Base-by-base conservation (phyloP, 2,888 invertebrate species). In the Tholera decimalis region DNA sequence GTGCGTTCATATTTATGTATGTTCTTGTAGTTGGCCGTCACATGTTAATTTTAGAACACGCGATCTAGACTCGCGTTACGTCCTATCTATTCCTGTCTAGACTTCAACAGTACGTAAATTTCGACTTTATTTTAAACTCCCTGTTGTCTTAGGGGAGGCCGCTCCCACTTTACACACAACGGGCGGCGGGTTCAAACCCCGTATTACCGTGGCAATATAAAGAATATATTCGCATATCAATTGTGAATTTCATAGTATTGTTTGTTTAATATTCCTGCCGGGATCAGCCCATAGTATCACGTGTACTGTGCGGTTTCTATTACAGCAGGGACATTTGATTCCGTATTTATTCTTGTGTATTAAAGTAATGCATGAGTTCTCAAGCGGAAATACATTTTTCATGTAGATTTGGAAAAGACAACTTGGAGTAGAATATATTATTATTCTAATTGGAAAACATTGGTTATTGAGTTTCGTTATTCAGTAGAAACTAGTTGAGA, bases 301-400 rank as follows among this genome's bases (percentile, higher is more conserved):
- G 35, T 78, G 58, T 66, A 37, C 37, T 56, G 59, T 60, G 80
- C 75, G 65, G 66, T 67, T 60, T 73, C 79, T 68, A 73, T 50
- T 47, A 56, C 35, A 53, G 72, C 89, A 92, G 91, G 91, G 56
- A 91, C 66, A 92, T 67, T 80, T 65, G 39, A 82, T 90, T 91
- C 87, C 83, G 88, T 87, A 84, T 88, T 91, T 88, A 88, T 89
- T 87, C 89, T 87, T 66, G 64, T 86, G 79, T 59, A 60, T 79
- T 82, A 54, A 55, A 59, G 39, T 89, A 59, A 72, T 72, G 56
- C 83, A 77, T 76, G 83, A 84, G 88, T 82, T 90, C 86, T 86
- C 88, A 88, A 88, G 77, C 85, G 85, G 82, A 91, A 89, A 82
- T 54, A 92, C 90, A 91, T 77, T 73, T 75, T 64, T 66, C 60